Evolutionary conservation across 2,113 vertebrate species (phyloP), one percentile per base, ranked within the genome.

Genomic region (Corynorhinus townsendii): DNA sequence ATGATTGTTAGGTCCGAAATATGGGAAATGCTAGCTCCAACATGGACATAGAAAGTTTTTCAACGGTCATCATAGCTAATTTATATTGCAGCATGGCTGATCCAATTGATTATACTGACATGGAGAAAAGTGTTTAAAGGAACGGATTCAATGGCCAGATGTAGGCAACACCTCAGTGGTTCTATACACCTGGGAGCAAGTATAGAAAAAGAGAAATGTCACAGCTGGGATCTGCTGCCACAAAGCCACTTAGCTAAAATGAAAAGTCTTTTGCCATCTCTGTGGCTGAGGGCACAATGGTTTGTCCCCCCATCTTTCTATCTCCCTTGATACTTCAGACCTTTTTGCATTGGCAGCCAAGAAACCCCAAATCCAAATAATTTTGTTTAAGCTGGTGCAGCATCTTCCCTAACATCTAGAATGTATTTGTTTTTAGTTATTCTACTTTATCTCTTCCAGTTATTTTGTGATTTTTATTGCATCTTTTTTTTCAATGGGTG

Each of bases 351-450:
- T 89, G 90, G 77, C 69, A 90, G 62, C 0, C 5, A 90, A 77
- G 77, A 92, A 88, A 84, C 62, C 14, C 14, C 7, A 49, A 66
- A 52, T 73, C 56, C 54, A 64, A 45, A 64, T 64, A 4, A 69
- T 92, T 92, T 62, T 33, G 52, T 28, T 92, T 84, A 86, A 52
- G 68, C 68, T 56, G 73, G 38, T 73, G 19, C 11, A 75, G 56
- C 26, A 40, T 35, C 35, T 86, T 89, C 38, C 52, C 33, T 81
- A 71, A 85, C 4, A 4, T 33, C 56, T 52, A 45, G 33, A 82
- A n/a, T 16, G 11, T 80, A 92, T 88, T 77, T 1, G 20, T 92
- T 95, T 95, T 87, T 80, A 90, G 71, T 79, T 93, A 76, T 71
- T 49, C 35, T 38, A 38, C 11, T 80, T 83, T 24, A 66, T 64